Evolutionary conservation across 53 echinoderm and acorn worm species (phyloP).

Genomic region (Henricia sp.): DNA sequence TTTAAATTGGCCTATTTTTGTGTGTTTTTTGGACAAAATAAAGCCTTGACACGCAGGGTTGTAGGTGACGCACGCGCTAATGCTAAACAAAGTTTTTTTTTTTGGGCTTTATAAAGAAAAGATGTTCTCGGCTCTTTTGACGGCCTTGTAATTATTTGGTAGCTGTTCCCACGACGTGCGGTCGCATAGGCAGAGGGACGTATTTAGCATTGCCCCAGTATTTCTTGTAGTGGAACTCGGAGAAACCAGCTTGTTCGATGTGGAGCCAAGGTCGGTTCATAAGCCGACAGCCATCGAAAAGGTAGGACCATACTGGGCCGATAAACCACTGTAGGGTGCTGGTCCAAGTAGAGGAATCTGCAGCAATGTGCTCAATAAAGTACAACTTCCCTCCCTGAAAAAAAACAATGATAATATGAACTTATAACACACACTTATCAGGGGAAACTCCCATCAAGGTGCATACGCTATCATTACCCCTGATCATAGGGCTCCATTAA

Average conservation of each 20-base stretch:
- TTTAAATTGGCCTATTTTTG: no score
- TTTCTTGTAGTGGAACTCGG: constrained; percentile 47
- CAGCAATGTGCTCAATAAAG: constrained; percentile 74
- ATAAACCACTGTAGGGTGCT: constrained; percentile 55
- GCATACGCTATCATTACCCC: no score
- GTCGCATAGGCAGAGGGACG: not conserved
- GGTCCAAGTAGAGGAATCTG: constrained; percentile 48
- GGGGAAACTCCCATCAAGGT: no score
- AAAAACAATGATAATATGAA: no score
- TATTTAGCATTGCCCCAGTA: constrained; percentile 20
- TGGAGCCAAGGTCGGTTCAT: constrained; percentile 49
- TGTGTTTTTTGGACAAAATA: no score
- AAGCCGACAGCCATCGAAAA: constrained; percentile 54
- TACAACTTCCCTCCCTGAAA: constrained; percentile 80
- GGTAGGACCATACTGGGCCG: constrained; percentile 29
- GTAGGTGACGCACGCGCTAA: no score
- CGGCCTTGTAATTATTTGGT: constrained; percentile 58
- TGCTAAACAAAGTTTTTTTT: no score
- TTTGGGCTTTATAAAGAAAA: no score
- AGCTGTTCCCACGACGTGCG: constrained; percentile 56
- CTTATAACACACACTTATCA: no score
- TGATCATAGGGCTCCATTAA: no score
- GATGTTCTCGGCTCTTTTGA: no score
- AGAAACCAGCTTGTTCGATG: constrained; percentile 72
- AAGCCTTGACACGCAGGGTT: no score